Conservation (phyloP, 1,140 invertebrate genomes). For the Drosophila triauraria region DNA sequence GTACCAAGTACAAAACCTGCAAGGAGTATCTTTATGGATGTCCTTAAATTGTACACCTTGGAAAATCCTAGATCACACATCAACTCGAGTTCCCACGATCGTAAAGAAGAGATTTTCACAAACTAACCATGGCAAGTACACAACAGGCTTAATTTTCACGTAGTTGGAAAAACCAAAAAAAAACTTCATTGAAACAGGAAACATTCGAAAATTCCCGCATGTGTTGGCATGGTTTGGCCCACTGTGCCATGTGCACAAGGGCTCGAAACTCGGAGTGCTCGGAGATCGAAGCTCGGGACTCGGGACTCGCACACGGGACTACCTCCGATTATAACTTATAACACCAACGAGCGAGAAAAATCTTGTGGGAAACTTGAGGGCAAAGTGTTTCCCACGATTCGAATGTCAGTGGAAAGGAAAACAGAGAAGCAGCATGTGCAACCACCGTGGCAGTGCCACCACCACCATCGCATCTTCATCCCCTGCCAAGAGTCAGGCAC, state of each 20-base stretch:
- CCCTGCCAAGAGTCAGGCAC: constrained; percentile 57
- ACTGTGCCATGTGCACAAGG: constrained; percentile 80
- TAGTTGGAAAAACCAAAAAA: constrained; percentile 54
- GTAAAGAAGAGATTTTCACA: background rate
- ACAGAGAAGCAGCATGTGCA: constrained; percentile 76
- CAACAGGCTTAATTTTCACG: constrained; percentile 16
- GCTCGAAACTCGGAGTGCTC: constrained; percentile 41
- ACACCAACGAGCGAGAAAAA: constrained; percentile 84
- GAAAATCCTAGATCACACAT: constrained; percentile 9
- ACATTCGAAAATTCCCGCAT: constrained; percentile 48
- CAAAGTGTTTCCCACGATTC: constrained; percentile 85
- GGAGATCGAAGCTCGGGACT: constrained; percentile 26
- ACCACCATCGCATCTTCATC: constrained; percentile 60
- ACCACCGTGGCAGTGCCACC: constrained; percentile 59
- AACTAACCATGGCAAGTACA: constrained; percentile 57
- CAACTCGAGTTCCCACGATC: constrained; percentile 26
- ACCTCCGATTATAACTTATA: constrained; percentile 84
- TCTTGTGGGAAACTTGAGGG: constrained; percentile 85
- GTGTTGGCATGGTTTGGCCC: constrained; percentile 53
- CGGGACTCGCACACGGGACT: constrained; percentile 43
- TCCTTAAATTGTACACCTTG: constrained; percentile 14
- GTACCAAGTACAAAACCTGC: constrained; percentile 7
- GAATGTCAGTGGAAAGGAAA: constrained; percentile 81
- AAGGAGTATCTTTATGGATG: background rate
- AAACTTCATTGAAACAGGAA: constrained; percentile 38